Evolutionary conservation across 2,113 vertebrate genomes (phyloP).

Genomic region (Pterocles gutturalis): DNA sequence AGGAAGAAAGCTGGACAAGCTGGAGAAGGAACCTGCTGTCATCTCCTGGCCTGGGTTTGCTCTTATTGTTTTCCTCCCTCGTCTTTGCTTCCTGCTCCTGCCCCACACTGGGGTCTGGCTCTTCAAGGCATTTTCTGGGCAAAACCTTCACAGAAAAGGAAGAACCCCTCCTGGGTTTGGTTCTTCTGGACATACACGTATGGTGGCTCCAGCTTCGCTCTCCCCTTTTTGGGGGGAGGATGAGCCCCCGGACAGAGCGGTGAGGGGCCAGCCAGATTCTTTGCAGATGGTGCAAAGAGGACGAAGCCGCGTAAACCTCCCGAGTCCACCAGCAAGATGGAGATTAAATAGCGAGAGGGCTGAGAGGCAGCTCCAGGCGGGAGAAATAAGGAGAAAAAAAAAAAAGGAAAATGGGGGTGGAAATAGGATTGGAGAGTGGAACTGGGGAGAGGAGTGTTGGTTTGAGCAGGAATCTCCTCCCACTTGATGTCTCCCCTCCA

Average conservation of each 20-base stretch:
- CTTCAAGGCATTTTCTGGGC: not conserved
- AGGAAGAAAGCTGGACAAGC: not conserved
- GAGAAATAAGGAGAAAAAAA: conserved; percentile 30
- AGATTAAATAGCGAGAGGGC: conserved; percentile 65
- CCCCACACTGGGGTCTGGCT: not conserved
- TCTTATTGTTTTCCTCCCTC: not conserved
- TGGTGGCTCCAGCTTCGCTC: not conserved
- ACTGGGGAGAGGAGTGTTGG: conserved; percentile 23
- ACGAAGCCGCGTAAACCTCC: conserved; percentile 47
- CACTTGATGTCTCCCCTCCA: conserved; percentile 53
- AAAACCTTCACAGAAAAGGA: not conserved
- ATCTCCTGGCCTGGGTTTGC: not conserved
- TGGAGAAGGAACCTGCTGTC: not conserved
- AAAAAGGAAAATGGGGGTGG: conserved; percentile 40
- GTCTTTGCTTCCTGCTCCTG: not conserved
- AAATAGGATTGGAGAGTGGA: conserved; percentile 37
- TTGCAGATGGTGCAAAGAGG: conserved; percentile 62
- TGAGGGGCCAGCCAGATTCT: conserved; percentile 13
- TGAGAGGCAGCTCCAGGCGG: conserved; percentile 1
- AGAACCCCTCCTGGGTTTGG: not conserved
- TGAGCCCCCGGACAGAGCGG: not conserved
- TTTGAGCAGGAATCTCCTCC: conserved; percentile 30
- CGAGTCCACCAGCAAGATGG: conserved; percentile 10
- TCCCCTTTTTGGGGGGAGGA: not conserved
- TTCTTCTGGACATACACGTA: not conserved